Conservation (phyloP, 2,888 invertebrate species). For the Stenoptilia bipunctidactyla region DNA sequence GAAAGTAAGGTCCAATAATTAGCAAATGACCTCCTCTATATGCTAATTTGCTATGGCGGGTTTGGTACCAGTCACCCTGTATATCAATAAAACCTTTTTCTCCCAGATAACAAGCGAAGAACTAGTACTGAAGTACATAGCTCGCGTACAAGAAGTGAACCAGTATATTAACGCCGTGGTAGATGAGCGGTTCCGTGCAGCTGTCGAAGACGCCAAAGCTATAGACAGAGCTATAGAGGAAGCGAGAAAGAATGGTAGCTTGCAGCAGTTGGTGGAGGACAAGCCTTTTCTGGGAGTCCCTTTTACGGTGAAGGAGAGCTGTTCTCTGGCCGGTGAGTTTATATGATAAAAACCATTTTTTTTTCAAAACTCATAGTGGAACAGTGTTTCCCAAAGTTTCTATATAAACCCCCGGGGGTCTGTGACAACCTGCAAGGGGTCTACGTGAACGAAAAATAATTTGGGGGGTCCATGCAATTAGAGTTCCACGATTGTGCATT, state of each 20-base stretch:
- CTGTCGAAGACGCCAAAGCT: slow-evolving; percentile 73
- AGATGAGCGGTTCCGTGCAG: slow-evolving; percentile 73
- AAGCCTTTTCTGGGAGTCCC: slow-evolving; percentile 86
- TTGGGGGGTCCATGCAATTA: no score
- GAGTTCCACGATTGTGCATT: no score
- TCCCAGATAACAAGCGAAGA: slow-evolving; percentile 72
- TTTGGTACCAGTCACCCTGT: no score
- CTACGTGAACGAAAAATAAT: no score
- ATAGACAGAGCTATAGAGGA: slow-evolving; percentile 58
- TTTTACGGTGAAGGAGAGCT: slow-evolving; percentile 85
- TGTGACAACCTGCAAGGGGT: no score
- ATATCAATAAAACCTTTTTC: slow-evolving; percentile 4
- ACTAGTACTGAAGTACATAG: slow-evolving; percentile 72
- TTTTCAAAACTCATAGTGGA: no score
- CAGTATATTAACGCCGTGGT: slow-evolving; percentile 78
- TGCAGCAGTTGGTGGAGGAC: slow-evolving; percentile 48
- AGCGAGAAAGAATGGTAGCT: slow-evolving; percentile 26
- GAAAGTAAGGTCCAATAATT: no score
- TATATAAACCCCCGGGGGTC: no score
- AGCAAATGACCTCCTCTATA: no score
- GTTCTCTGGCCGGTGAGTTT: slow-evolving; percentile 78
- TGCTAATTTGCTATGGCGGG: no score
- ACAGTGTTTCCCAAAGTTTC: no score
- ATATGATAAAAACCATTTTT: no score
- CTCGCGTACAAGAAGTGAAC: slow-evolving; percentile 75